Evolutionary conservation across 2,888 invertebrate species (phyloP), one percentile per base, ranked within the genome.

Genomic region (Lacanobia oleracea): DNA sequence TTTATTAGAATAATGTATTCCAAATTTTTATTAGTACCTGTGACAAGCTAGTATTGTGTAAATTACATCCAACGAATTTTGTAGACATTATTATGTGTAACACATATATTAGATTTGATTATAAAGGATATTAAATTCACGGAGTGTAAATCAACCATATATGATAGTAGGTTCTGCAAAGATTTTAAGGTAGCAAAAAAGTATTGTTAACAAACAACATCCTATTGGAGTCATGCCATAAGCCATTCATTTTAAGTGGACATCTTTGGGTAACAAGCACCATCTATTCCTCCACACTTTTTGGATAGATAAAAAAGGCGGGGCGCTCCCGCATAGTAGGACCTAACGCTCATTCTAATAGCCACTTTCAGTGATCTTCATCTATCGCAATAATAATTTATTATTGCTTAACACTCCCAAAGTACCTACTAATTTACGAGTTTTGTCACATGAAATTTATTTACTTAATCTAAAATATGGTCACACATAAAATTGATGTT

Each of bases 401-500:
- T 33, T 53, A 45, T 51, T 40, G 33, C n/a, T 56, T 50, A 78
- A 6, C 5, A 77, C 33, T 43, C 54, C 51, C 12, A 6, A 74
- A 50, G 59, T 63, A 74, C n/a, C 27, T 72, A 48, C 21, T 48
- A 12, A 51, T 56, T 56, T 48, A 54, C 14, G 9, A 56, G 8
- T 45, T 77, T 45, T 21, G 10, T 57, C 50, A 27, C 37, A 57
- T 45, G 2, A 48, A 18, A 43, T 51, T 48, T 14, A 43, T 14
- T 48, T 14, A 43, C 10, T 59, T 40, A 12, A 5, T 37, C 8
- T 21, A 57, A 21, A 59, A 59, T 18, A 50, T 1, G 9, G 21
- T 79, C 10, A 33, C n/a, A 57, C 10, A 71, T 53, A 54, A 69
- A 77, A 23, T 61, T 50, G 40, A 37, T 61, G 56, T 27, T 50